phyloP scores from a whole-genome alignment of 1,140 invertebrate genomes.

The Armadillidium nasatum region DNA sequence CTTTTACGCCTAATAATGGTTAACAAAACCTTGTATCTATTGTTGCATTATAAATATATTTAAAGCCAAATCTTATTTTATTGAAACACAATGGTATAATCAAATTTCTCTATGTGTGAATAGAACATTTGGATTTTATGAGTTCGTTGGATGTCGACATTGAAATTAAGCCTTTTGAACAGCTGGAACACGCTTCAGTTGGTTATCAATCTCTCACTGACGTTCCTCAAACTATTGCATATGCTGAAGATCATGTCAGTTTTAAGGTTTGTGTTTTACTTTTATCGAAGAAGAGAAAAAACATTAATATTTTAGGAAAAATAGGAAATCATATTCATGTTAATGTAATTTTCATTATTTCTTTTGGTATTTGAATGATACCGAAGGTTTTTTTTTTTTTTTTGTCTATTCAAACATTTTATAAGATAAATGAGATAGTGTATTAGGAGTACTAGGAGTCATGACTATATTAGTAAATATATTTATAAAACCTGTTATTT shows the following conservation, averaged over 20 bases:
- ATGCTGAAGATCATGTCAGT: slow-evolving; percentile 61
- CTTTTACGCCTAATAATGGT: too few species aligned
- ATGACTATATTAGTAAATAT: too few species aligned
- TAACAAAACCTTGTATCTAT: too few species aligned
- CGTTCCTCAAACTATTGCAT: slow-evolving; percentile 76
- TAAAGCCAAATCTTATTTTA: neutral
- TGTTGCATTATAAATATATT: slow-evolving; percentile 8
- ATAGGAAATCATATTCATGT: neutral
- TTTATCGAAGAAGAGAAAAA: slow-evolving; percentile 31
- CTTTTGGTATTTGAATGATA: too few species aligned
- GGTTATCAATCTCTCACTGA: slow-evolving; percentile 96
- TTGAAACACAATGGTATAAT: neutral
- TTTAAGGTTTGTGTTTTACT: slow-evolving; percentile 55
- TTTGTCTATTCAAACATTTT: too few species aligned
- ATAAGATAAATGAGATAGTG: too few species aligned
- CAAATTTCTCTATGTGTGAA: neutral
- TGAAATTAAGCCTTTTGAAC: slow-evolving; percentile 72
- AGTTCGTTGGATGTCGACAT: slow-evolving; percentile 64
- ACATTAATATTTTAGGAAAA: neutral
- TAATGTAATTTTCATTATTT: too few species aligned
- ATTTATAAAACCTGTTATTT: too few species aligned
- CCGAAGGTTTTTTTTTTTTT: too few species aligned
- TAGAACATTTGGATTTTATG: slow-evolving; percentile 94
- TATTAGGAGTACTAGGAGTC: too few species aligned
- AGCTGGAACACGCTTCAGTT: slow-evolving; percentile 85